Evolutionary conservation across 2,888 invertebrate genomes (phyloP).

Genomic region (Phengaris arion): DNA sequence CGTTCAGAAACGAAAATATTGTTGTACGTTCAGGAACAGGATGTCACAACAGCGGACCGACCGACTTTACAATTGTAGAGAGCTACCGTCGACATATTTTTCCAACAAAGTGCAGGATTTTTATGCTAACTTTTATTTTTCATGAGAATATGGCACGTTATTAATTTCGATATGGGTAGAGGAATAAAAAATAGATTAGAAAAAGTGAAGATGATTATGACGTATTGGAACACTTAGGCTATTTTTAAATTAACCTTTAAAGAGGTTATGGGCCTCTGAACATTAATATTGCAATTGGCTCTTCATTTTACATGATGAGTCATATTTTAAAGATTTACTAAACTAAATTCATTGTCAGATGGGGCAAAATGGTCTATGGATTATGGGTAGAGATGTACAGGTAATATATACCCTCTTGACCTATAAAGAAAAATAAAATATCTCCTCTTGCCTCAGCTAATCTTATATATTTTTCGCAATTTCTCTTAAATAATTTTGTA

Average conservation of each 20-base stretch:
- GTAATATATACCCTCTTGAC: no score
- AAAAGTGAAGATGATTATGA: neutral
- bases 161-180: neutral
- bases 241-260: slow-evolving; percentile 17
- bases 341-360: no score
- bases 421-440: no score
- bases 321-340: no score
- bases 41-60: neutral
- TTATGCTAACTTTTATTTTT: neutral
- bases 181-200: neutral
- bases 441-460: no score
- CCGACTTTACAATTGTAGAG: neutral
- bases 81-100: neutral
- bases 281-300: neutral
- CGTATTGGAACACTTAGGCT: neutral
- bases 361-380: no score
- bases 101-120: no score
- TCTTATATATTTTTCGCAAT: no score
- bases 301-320: neutral
- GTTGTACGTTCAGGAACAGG: neutral
- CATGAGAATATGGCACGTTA: neutral
- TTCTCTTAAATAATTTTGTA: no score
- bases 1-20: neutral
- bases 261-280: neutral
- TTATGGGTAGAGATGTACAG: no score